These are phyloP conservation scores for Xiphias gladius DNA, from an alignment of 2,113 vertebrate genomes.

Conservation along the genomic window DNA sequence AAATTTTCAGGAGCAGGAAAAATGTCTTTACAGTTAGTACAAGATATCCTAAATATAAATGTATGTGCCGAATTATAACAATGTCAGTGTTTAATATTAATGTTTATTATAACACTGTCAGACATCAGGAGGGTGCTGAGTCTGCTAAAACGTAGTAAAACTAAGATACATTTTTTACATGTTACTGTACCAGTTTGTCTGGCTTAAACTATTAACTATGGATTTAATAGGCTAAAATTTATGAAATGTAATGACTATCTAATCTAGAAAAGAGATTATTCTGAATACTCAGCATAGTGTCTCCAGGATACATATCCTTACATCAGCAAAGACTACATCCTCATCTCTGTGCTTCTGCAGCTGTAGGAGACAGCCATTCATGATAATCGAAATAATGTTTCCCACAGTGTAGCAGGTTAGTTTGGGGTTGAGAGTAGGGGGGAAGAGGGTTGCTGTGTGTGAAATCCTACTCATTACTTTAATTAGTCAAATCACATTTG, in stretches of 20 bases:
- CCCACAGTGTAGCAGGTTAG: conserved; percentile 31
- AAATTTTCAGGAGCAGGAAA: conserved; percentile 6
- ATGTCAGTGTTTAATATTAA: not conserved
- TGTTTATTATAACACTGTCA: not conserved
- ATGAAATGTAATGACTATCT: not conserved
- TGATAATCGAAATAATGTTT: conserved; percentile 59
- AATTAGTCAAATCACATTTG: conserved; percentile 23
- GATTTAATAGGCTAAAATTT: conserved; percentile 5
- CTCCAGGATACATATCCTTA: conserved; percentile 3
- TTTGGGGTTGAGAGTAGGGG: conserved; percentile 27
- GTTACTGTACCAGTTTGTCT: not conserved
- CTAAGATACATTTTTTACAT: not conserved
- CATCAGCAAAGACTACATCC: conserved; percentile 14
- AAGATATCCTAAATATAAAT: not conserved
- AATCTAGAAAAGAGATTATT: not conserved
- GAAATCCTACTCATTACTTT: conserved; percentile 46
- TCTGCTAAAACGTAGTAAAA: not conserved
- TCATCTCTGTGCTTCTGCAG: conserved; percentile 5
- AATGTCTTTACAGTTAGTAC: not conserved
- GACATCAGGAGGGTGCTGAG: not conserved
- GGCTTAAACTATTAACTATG: not conserved
- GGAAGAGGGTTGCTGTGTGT: conserved; percentile 13
- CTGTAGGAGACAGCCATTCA: conserved; percentile 28
- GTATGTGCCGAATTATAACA: not conserved
- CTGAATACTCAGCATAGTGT: not conserved